These are phyloP conservation scores for Cololabis saira DNA, from an alignment of 2,113 vertebrate species.

Conservation along the genomic window DNA sequence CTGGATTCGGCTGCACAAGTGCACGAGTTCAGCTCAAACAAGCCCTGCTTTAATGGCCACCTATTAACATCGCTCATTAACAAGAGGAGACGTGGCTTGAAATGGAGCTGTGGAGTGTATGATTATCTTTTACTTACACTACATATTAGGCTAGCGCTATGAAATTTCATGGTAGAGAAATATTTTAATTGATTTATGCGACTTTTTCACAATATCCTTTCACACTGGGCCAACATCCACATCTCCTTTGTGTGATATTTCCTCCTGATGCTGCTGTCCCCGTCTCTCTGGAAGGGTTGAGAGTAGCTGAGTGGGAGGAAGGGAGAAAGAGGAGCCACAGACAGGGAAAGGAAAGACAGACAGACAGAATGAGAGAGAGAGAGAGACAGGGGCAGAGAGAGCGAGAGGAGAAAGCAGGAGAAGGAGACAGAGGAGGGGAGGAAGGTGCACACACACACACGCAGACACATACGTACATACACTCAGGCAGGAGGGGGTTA, in stretches of 20 bases:
- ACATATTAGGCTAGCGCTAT: neutral
- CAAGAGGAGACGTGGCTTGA: slow-evolving; percentile 24
- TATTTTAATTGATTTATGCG: slow-evolving; percentile 41
- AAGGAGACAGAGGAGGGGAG: slow-evolving; percentile 32
- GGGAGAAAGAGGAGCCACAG: slow-evolving; percentile 46
- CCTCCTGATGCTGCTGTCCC: slow-evolving; percentile 68
- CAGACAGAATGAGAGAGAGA: slow-evolving; percentile 39
- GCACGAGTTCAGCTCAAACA: slow-evolving; percentile 70
- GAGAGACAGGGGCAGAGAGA: slow-evolving; percentile 38
- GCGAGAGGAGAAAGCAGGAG: slow-evolving; percentile 9
- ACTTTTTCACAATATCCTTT: slow-evolving; percentile 34
- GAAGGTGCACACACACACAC: slow-evolving; percentile 33
- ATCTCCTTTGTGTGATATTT: slow-evolving; percentile 75
- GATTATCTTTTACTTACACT: slow-evolving; percentile 5
- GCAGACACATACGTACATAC: slow-evolving; percentile 10
- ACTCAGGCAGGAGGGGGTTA: slow-evolving; percentile 69
- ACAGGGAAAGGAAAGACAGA: slow-evolving; percentile 46
- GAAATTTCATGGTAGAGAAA: slow-evolving; percentile 39
- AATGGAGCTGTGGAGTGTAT: slow-evolving; percentile 17
- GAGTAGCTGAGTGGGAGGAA: slow-evolving; percentile 27
- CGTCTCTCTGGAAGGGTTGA: slow-evolving; percentile 52
- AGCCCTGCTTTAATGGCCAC: slow-evolving; percentile 73
- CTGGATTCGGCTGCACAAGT: slow-evolving; percentile 69
- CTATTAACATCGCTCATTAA: slow-evolving; percentile 65
- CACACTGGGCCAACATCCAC: slow-evolving; percentile 32